phyloP scores from a whole-genome alignment of 2,113 vertebrate genomes.

The Genyomyrus donnyi region DNA sequence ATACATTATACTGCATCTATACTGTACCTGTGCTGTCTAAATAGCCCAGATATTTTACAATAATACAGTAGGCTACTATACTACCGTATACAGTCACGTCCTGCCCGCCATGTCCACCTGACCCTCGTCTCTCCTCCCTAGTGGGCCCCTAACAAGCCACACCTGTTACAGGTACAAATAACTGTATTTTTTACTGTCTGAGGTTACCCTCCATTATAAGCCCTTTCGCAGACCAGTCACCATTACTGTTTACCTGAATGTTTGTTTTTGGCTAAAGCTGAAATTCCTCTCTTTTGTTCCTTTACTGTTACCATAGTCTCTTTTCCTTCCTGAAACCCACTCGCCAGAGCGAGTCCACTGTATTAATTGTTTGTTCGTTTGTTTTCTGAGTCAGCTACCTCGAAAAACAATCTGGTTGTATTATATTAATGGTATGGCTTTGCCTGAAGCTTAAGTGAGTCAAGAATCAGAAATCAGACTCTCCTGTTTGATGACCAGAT shows the following conservation, averaged over 20 bases:
- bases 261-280: background rate
- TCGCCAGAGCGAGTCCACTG: background rate
- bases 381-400: background rate
- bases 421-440: background rate
- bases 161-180: background rate
- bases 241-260: background rate
- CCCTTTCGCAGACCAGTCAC: background rate
- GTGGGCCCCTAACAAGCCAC: background rate
- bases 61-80: background rate
- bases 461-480: background rate
- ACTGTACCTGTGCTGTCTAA: background rate
- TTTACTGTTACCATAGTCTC: background rate
- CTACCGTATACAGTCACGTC: background rate
- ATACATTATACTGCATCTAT: background rate
- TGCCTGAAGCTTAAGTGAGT: background rate
- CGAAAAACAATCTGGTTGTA: background rate
- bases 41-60: background rate
- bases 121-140: too few species aligned
- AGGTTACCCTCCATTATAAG: background rate
- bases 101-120: background rate
- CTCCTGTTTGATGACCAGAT: background rate
- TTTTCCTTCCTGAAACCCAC: background rate
- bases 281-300: background rate
- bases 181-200: background rate
- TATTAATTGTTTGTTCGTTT: background rate